Base-by-base conservation (phyloP, 2,113 vertebrate genomes). In the Channa maculata region DNA sequence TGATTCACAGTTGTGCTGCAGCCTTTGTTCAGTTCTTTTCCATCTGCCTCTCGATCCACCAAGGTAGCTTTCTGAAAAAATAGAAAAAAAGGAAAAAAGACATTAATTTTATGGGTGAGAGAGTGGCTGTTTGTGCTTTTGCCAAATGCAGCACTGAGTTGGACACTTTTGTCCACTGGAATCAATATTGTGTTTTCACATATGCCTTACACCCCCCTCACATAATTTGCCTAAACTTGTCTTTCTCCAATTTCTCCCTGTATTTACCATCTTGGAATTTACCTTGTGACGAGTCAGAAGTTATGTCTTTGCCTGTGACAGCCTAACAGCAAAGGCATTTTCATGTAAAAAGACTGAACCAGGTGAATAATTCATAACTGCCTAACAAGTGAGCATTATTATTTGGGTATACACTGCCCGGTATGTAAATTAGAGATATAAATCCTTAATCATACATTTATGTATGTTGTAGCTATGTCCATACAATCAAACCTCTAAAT, bases 1-100 rank as follows among this genome's bases (percentile, higher is more conserved):
- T 83, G 85, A 88, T 88, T 92, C 65, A 88, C 86, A 82, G 88
- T 82, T 88, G 70, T 77, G 82, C 86, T 88, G 90, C 77, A 87
- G 79, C 63, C 80, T 86, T 90, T 73, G 38, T 79, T 92, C 82
- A 92, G 69, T 83, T 91, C 83, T 79, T 81, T 84, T 80, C 89
- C 88, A 88, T 92, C 82, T 79, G 86, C 63, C 59, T 88, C 91
- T 72, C n/a, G 71, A 68, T 85, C 67, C 58, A 70, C 58, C 13
- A 51, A 65, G 43, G 78, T 70, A 57, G 89, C 90, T 89, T 65
- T 93, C 94, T 95, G 85, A 53, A 70, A 48, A 71, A 63, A 61
- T 34, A 77, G 50, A 76, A 7, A 65, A 71, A 4, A 59, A 52
- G 3, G 6, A 63, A 15, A 60, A 61, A 0, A 68, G 8, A 71